Percentiles rank a stretch among this genome's conserved stretches.
Evolutionary conservation across 2,888 invertebrate species (phyloP).

Genomic region (Sminthurinus aureus): DNA sequence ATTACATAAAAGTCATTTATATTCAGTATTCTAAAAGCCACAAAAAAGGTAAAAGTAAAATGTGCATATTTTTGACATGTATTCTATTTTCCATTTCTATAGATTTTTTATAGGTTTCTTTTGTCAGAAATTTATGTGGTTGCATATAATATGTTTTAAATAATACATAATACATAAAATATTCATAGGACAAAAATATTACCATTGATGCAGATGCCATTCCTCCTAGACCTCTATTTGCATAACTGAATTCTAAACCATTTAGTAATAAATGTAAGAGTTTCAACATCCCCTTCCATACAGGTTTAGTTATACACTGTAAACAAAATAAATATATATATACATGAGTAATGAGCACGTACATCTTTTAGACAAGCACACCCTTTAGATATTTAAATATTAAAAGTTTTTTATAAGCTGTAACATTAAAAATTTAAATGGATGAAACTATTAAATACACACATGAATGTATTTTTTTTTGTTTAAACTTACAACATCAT

Average conservation of each 20-base stretch:
- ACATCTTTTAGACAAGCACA: too few relatives aligned
- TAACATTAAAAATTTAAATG: too few relatives aligned
- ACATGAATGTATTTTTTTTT: too few relatives aligned
- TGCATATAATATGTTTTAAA: too few relatives aligned
- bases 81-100: neutral
- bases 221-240: constrained; percentile 93
- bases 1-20: too few relatives aligned
- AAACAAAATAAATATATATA: constrained; percentile 36
- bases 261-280: constrained; percentile 87
- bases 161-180: too few relatives aligned
- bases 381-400: too few relatives aligned
- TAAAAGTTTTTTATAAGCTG: too few relatives aligned
- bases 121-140: too few relatives aligned
- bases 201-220: constrained; percentile 89
- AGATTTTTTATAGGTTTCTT: too few relatives aligned
- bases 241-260: constrained; percentile 90
- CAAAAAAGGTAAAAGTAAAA: neutral
- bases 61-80: neutral
- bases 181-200: neutral
- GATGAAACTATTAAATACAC: too few relatives aligned
- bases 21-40: too few relatives aligned
- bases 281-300: constrained; percentile 97
- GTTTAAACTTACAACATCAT: constrained; percentile 88
- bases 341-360: neutral
- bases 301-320: constrained; percentile 84